These are phyloP conservation scores for Lithosia quadra DNA, from an alignment of 2,888 invertebrate genomes.

Conservation along the genomic window DNA sequence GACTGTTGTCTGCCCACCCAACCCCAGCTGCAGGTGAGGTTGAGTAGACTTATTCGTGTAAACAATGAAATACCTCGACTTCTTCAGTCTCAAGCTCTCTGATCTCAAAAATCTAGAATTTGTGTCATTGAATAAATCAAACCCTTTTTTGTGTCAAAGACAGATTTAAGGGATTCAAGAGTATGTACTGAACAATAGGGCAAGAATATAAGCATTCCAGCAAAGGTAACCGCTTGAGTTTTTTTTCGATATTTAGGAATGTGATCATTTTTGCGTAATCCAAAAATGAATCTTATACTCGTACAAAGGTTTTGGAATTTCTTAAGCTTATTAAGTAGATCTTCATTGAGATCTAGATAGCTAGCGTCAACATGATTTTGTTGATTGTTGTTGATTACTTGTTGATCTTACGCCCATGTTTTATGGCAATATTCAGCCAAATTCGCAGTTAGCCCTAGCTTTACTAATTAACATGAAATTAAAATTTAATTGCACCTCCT, in stretches of 20 bases:
- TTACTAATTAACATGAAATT: too few species aligned
- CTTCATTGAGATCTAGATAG: not conserved
- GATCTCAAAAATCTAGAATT: not conserved
- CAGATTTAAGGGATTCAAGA: not conserved
- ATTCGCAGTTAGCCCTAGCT: too few species aligned
- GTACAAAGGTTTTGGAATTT: not conserved
- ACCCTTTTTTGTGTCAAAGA: not conserved
- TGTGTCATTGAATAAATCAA: not conserved
- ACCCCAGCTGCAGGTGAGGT: too few species aligned
- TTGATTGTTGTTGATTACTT: not conserved
- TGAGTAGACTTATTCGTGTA: too few species aligned
- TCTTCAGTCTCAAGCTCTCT: not conserved
- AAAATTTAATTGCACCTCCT: too few species aligned
- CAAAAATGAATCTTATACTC: not conserved
- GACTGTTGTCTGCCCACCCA: too few species aligned
- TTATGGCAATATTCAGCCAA: not conserved
- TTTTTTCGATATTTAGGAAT: not conserved
- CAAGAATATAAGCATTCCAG: not conserved
- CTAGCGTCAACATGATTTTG: not conserved
- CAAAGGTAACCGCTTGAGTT: not conserved
- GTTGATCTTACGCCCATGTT: too few species aligned
- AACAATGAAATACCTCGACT: not conserved
- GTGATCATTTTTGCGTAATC: not conserved
- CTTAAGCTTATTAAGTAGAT: not conserved
- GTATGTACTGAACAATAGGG: not conserved